Conservation (phyloP, 2,797 vertebrate genomes). For the Babyrousa celebensis region DNA sequence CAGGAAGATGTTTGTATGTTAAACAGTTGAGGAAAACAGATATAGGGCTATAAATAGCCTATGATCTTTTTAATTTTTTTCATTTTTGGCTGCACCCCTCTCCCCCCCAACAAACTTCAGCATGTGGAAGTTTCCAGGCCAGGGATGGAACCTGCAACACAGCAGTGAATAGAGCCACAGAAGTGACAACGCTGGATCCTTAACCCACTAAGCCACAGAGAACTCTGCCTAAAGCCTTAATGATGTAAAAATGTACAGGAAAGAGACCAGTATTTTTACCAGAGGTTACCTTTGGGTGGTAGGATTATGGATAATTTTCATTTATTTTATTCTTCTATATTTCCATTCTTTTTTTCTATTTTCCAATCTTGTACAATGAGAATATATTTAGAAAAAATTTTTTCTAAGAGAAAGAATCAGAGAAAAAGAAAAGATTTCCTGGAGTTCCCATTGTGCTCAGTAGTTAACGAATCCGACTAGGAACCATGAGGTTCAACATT, state of each 20-base stretch:
- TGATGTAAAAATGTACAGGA: slow-evolving; percentile 36
- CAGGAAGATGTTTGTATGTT: neutral
- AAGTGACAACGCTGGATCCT: too few relatives aligned
- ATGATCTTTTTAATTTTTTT: neutral
- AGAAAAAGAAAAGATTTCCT: neutral
- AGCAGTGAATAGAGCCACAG: too few relatives aligned
- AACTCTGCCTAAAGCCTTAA: neutral
- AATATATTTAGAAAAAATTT: slow-evolving; percentile 19
- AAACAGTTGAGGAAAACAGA: slow-evolving; percentile 68
- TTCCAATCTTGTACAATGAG: slow-evolving; percentile 36
- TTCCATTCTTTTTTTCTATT: neutral
- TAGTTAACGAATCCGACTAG: too few relatives aligned
- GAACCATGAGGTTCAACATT: too few relatives aligned
- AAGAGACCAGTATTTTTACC: slow-evolving; percentile 26
- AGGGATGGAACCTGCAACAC: too few relatives aligned
- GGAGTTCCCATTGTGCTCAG: too few relatives aligned
- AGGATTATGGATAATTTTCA: slow-evolving; percentile 30
- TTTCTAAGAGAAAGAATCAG: neutral
- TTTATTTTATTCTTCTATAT: slow-evolving; percentile 39
- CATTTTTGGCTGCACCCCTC: too few relatives aligned
- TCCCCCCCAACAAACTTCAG: too few relatives aligned
- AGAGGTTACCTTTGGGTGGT: neutral
- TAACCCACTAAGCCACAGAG: too few relatives aligned
- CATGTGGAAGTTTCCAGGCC: too few relatives aligned
- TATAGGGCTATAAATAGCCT: neutral